phyloP scores from a whole-genome alignment of 1,140 invertebrate genomes.

The Diplogasteroides magnus region DNA sequence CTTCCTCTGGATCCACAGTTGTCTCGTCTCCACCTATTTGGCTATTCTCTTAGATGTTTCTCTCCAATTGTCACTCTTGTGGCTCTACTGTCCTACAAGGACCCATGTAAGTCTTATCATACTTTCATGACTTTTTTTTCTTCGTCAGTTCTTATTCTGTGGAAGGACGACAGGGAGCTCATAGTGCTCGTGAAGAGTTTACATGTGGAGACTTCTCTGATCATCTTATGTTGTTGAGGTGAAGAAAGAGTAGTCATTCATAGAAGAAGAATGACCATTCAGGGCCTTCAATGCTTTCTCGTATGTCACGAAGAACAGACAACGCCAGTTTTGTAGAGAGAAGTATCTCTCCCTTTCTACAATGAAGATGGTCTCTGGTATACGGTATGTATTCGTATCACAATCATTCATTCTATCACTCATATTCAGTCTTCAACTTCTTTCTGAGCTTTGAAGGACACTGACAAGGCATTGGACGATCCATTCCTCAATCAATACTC shows the following conservation, averaged over 20 bases:
- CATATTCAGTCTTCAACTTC: slow-evolving; percentile 33
- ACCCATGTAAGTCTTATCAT: slow-evolving; percentile 64
- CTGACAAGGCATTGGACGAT: slow-evolving; percentile 26
- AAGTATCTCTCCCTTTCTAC: slow-evolving; percentile 74
- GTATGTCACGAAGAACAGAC: slow-evolving; percentile 67
- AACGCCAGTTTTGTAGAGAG: slow-evolving; percentile 71
- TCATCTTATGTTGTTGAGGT: slow-evolving; percentile 76
- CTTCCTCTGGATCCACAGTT: slow-evolving; percentile 82
- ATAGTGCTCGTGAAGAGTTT: slow-evolving; percentile 66
- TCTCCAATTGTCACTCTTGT: slow-evolving; percentile 89
- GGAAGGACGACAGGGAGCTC: slow-evolving; percentile 56
- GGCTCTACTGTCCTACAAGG: slow-evolving; percentile 74
- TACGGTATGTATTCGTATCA: slow-evolving; percentile 51
- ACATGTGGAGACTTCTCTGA: slow-evolving; percentile 76
- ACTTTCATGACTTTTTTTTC: no score
- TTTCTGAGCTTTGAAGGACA: slow-evolving; percentile 38
- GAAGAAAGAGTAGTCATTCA: neutral
- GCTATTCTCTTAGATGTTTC: slow-evolving; percentile 82
- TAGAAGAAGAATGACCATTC: neutral
- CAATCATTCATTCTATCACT: neutral
- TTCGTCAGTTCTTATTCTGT: slow-evolving; percentile 41
- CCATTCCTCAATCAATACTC: slow-evolving; percentile 27
- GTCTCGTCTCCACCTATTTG: slow-evolving; percentile 83
- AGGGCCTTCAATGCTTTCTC: no score
- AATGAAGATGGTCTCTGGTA: slow-evolving; percentile 75